A percentile compares a stretch with the other conserved stretches of the same genome.
These are phyloP conservation scores for Calameuta idolon DNA, from an alignment of 2,888 invertebrate species.

Conservation along the genomic window DNA sequence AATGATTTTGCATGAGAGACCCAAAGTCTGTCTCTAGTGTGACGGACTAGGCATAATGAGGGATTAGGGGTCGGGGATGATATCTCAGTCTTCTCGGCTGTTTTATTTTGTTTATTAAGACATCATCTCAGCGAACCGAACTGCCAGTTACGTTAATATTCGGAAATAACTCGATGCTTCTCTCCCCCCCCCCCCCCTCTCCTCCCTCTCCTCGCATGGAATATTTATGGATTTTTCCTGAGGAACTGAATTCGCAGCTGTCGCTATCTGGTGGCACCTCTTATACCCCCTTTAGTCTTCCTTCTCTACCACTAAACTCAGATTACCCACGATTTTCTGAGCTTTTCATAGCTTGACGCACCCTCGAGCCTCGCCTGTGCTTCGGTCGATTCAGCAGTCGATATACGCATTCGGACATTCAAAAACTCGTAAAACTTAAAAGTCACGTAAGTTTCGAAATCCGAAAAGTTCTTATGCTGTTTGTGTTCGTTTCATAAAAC, in stretches of 20 bases:
- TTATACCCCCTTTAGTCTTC: neutral
- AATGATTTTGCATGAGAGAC: neutral
- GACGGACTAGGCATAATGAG: neutral
- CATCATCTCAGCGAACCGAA: neutral
- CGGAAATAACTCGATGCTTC: neutral
- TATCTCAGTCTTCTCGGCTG: neutral
- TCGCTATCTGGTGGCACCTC: neutral
- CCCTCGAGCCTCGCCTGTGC: neutral
- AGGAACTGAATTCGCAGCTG: neutral
- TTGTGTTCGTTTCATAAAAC: conserved; percentile 45
- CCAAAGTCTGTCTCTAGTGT: neutral
- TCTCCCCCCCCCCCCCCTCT: neutral
- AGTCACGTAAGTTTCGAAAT: neutral
- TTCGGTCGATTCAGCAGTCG: neutral
- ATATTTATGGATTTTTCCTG: neutral
- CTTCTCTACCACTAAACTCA: neutral
- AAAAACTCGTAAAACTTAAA: neutral
- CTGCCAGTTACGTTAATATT: neutral
- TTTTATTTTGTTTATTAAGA: conserved; percentile 3
- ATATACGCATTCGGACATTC: neutral
- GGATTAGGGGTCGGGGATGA: neutral
- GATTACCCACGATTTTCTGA: neutral
- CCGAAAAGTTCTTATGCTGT: neutral
- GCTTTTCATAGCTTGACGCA: neutral
- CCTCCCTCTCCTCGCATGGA: neutral